These are phyloP conservation scores for Ictalurus furcatus DNA, from an alignment of 2,113 vertebrate species.

Conservation along the genomic window DNA sequence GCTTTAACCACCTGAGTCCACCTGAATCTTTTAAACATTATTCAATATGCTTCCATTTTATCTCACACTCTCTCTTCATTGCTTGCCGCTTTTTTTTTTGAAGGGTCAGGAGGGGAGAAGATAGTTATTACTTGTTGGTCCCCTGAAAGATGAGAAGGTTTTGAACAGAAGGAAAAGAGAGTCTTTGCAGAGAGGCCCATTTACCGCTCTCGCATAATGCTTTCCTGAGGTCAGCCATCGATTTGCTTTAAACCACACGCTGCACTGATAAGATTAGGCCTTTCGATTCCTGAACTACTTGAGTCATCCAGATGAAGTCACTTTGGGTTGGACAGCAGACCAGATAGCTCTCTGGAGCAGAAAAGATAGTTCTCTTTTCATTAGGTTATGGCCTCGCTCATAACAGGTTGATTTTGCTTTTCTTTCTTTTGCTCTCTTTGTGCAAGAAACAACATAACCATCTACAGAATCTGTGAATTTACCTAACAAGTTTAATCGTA, in stretches of 20 bases:
- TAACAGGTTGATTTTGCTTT: constrained; percentile 50
- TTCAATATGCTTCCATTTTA: constrained; percentile 49
- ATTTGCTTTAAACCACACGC: constrained; percentile 72
- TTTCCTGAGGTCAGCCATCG: constrained; percentile 73
- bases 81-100: constrained; percentile 60
- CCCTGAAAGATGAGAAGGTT: constrained; percentile 58
- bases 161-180: constrained; percentile 48
- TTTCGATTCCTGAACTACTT: constrained; percentile 66
- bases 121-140: constrained; percentile 57
- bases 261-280: constrained; percentile 74
- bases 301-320: constrained; percentile 71
- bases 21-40: constrained; percentile 48
- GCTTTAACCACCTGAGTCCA: constrained; percentile 46
- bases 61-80: constrained; percentile 22
- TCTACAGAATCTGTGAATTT: not conserved
- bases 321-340: constrained; percentile 52
- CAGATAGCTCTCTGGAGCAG: constrained; percentile 37
- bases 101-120: constrained; percentile 32
- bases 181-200: constrained; percentile 67
- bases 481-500: not conserved
- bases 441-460: not conserved
- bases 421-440: not conserved
- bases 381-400: constrained; percentile 58
- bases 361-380: constrained; percentile 54
- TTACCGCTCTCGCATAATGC: constrained; percentile 75